Evolutionary conservation across 2,888 invertebrate species (phyloP).

Genomic region (Plebejus anna): DNA sequence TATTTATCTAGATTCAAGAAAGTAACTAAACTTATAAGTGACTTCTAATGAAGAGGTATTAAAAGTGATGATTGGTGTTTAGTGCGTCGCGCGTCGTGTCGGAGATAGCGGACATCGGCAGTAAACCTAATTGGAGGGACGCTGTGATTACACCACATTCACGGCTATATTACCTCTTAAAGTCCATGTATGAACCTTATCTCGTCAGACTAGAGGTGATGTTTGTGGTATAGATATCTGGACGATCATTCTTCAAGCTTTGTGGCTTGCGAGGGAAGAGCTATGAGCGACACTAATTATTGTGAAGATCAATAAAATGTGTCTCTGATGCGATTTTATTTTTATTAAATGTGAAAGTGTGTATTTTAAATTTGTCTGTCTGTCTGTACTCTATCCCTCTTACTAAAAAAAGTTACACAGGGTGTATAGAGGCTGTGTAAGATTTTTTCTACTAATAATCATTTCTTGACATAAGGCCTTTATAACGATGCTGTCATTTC

Average conservation of each 20-base stretch:
- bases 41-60: neutral
- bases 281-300: neutral
- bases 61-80: neutral
- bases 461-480: too few relatives aligned
- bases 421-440: too few relatives aligned
- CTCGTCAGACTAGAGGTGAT: neutral
- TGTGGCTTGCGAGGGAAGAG: neutral
- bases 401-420: too few relatives aligned
- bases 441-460: too few relatives aligned
- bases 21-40: neutral
- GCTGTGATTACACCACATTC: neutral
- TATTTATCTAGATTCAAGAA: too few relatives aligned
- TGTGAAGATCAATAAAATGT: too few relatives aligned
- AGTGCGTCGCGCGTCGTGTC: conserved; percentile 8
- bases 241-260: neutral
- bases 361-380: too few relatives aligned
- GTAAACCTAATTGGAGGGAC: conserved; percentile 1
- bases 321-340: too few relatives aligned
- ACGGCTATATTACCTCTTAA: neutral
- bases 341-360: too few relatives aligned
- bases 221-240: neutral
- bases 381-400: too few relatives aligned
- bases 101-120: neutral
- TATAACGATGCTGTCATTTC: too few relatives aligned
- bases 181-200: neutral